Conservation (phyloP, 2,797 vertebrate species). For the Enteromius thamalakanensis region DNA sequence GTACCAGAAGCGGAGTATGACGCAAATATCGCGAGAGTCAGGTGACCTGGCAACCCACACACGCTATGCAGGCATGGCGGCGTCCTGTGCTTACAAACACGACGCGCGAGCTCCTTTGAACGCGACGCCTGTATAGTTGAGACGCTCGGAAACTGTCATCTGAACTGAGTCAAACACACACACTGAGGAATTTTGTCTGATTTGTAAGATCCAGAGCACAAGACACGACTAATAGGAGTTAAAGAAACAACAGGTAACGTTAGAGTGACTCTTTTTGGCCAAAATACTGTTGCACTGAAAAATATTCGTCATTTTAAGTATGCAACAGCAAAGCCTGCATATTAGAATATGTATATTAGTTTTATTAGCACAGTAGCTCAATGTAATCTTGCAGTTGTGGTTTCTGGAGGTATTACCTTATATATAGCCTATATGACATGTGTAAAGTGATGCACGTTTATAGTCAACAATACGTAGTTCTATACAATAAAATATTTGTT, state of each 20-base stretch:
- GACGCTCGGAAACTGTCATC: no score
- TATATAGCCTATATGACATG: not conserved
- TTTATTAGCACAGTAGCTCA: not conserved
- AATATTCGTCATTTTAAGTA: not conserved
- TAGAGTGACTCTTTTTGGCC: not conserved
- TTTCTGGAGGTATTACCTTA: not conserved
- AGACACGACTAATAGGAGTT: not conserved
- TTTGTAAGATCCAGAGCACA: conserved; percentile 28
- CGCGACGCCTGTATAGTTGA: no score
- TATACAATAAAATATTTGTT: not conserved
- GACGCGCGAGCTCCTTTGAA: conserved; percentile 41
- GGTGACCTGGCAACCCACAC: not conserved
- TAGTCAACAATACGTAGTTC: not conserved
- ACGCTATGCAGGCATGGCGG: conserved; percentile 68
- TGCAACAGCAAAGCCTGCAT: not conserved
- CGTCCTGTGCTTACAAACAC: conserved; percentile 68
- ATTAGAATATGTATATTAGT: not conserved
- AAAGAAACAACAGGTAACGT: conserved; percentile 22
- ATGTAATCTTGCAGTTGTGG: not conserved
- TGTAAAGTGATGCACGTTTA: not conserved
- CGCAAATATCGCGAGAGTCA: conserved; percentile 72
- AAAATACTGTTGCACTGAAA: no score
- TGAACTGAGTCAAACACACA: not conserved
- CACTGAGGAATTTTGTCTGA: not conserved
- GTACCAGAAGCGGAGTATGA: not conserved